These are phyloP conservation scores for Henricia sp. DNA, from an alignment of 53 echinoderm and acorn worm species.

Conservation along the genomic window DNA sequence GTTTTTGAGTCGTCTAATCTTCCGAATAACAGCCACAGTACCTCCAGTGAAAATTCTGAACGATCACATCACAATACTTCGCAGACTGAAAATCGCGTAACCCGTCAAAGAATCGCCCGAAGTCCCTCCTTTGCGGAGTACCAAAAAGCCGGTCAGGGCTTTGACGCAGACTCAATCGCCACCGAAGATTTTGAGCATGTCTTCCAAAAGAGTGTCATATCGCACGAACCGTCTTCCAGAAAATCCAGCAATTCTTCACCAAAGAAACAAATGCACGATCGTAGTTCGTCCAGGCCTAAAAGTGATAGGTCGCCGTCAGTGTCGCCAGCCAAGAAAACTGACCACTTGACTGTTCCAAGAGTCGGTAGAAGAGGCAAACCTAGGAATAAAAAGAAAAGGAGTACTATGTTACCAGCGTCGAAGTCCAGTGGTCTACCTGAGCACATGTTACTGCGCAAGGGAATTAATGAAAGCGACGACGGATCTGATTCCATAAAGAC, in stretches of 20 bases:
- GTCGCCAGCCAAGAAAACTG: background rate
- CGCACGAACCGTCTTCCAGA: conserved; percentile 37
- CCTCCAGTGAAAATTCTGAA: background rate
- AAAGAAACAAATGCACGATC: background rate
- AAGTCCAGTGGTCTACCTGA: conserved; percentile 80
- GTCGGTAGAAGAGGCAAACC: conserved; percentile 42
- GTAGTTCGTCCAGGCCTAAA: background rate
- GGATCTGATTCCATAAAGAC: conserved; percentile 89
- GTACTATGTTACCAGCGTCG: conserved; percentile 39
- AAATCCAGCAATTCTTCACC: background rate
- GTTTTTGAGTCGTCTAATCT: background rate
- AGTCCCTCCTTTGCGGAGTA: conserved; percentile 32
- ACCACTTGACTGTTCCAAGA: conserved; percentile 46
- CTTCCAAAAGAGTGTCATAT: conserved; percentile 65
- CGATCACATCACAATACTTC: background rate
- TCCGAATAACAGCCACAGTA: background rate
- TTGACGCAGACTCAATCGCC: conserved; percentile 83
- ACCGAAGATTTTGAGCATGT: conserved; percentile 89
- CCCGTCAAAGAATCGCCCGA: background rate
- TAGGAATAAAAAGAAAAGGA: conserved; percentile 33
- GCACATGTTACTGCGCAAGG: conserved; percentile 87
- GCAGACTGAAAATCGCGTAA: conserved; percentile 5
- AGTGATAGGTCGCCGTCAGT: background rate
- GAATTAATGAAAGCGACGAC: conserved; percentile 79
- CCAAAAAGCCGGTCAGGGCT: conserved; percentile 24